Evolutionary conservation across 2,888 invertebrate species (phyloP), one percentile per base, ranked within the genome.

Genomic region (Lithophane ornitopus): DNA sequence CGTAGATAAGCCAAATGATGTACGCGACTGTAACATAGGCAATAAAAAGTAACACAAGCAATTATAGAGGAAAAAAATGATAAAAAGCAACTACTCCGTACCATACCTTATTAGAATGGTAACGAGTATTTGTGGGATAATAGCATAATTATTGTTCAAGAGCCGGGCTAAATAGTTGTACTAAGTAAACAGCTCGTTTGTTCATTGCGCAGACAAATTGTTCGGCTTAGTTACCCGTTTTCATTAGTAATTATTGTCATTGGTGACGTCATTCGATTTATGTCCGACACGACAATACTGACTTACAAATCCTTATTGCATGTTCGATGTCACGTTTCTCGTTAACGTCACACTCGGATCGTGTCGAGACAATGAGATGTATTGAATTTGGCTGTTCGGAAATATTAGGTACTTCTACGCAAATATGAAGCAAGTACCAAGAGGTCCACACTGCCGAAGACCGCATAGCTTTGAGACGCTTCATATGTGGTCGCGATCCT

Each of bases 141-240:
- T 93, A 88, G 89, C 88, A 90, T 93, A 92, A 94, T 93, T 91
- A 91, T 89, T 90, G 88, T 87, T 89, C 89, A 78, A 89, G 87
- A 87, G 76, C 80, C 84, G 84, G 88, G 86, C 82, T 85, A 89
- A 89, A 84, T 85, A 81, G 83, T 76, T 58, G 76, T 80, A 74
- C 78, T 85, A 82, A 85, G 85, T 84, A 88, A 89, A 87, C 73
- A 83, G 80, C 81, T 85, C 72, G 80, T 87, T 86, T 85, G 84
- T 85, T 85, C 80, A 86, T 83, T 83, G 84, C 72, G 70, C 70
- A 71, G 74, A 89, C 88, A 86, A 87, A 87, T 89, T 86, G 81
- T 81, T 78, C 71, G 73, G 78, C 75, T 80, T 70, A 78, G 81
- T 85, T 81, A 78, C 83, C 74, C 80, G 82, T 87, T 80, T 83